These are phyloP conservation scores for Onthophagus taurus DNA, from an alignment of 1,140 invertebrate species.

Conservation along the genomic window DNA sequence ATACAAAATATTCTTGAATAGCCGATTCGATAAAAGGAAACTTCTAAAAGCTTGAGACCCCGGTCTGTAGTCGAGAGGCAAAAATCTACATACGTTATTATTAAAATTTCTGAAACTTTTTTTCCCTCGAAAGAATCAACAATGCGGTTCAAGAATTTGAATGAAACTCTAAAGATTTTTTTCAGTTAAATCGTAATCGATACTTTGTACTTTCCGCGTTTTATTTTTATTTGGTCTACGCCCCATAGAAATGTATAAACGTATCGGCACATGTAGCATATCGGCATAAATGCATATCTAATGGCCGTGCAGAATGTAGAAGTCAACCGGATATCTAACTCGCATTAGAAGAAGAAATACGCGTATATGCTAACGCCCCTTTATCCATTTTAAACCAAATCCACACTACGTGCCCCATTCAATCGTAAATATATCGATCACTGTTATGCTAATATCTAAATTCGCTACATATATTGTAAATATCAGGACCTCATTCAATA, in stretches of 20 bases:
- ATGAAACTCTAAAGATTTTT: too few species aligned
- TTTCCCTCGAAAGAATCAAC: too few species aligned
- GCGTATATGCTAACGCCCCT: conserved; percentile 23
- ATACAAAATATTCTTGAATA: too few species aligned
- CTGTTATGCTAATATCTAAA: conserved; percentile 26
- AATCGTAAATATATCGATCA: conserved; percentile 29
- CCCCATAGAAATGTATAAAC: conserved; percentile 8
- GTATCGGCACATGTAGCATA: conserved; percentile 13
- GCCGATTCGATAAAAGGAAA: too few species aligned
- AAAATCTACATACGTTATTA: too few species aligned
- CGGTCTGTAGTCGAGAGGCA: too few species aligned
- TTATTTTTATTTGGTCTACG: conserved; percentile 1
- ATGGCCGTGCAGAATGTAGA: conserved; percentile 12
- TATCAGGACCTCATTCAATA: conserved; percentile 20
- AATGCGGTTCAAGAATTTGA: too few species aligned
- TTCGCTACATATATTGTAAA: conserved; percentile 22
- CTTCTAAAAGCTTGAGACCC: too few species aligned
- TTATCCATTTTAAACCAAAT: conserved; percentile 20
- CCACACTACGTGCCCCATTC: conserved; percentile 20
- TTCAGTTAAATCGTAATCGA: conserved; percentile 22
- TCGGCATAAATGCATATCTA: conserved; percentile 23
- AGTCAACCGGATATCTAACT: conserved; percentile 18
- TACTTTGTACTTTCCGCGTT: conserved; percentile 17
- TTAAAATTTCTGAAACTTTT: too few species aligned
- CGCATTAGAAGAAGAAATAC: conserved; percentile 24